These are phyloP conservation scores for Xenopus tropicalis DNA, from an alignment of 2,113 vertebrate species.

Conservation along the genomic window DNA sequence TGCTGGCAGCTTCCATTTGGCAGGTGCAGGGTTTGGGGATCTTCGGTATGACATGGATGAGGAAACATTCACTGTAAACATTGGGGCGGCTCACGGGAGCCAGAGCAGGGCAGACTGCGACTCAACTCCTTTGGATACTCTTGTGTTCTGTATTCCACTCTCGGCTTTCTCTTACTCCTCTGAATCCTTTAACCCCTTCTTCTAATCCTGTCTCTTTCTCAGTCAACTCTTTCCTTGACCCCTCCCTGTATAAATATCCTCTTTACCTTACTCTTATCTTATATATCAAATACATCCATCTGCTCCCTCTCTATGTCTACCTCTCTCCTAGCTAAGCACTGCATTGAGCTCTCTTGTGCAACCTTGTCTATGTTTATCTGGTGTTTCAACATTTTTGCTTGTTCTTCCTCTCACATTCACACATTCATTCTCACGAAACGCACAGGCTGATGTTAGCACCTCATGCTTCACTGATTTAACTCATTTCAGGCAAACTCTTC, in stretches of 20 bases:
- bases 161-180: too few species aligned
- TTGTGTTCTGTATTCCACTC: too few species aligned
- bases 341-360: not conserved
- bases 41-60: conserved; percentile 66
- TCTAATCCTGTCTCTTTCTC: too few species aligned
- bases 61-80: conserved; percentile 76
- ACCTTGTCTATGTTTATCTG: conserved; percentile 6
- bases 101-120: not conserved
- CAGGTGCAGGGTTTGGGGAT: conserved; percentile 48
- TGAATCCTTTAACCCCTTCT: too few species aligned
- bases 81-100: conserved; percentile 29
- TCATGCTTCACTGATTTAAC: conserved; percentile 5
- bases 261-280: too few species aligned
- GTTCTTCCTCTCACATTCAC: conserved; percentile 30
- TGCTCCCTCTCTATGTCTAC: not conserved
- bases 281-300: not conserved
- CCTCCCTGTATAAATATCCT: too few species aligned
- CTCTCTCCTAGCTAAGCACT: fast-evolving
- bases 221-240: too few species aligned
- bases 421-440: conserved; percentile 35
- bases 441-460: conserved; percentile 34
- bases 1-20: conserved; percentile 51
- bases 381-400: conserved; percentile 22
- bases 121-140: not conserved
- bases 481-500: not conserved